Percentiles rank a stretch among this genome's conserved stretches.
Evolutionary conservation across 2,888 invertebrate genomes (phyloP).

Genomic region (Steromphala cineraria): DNA sequence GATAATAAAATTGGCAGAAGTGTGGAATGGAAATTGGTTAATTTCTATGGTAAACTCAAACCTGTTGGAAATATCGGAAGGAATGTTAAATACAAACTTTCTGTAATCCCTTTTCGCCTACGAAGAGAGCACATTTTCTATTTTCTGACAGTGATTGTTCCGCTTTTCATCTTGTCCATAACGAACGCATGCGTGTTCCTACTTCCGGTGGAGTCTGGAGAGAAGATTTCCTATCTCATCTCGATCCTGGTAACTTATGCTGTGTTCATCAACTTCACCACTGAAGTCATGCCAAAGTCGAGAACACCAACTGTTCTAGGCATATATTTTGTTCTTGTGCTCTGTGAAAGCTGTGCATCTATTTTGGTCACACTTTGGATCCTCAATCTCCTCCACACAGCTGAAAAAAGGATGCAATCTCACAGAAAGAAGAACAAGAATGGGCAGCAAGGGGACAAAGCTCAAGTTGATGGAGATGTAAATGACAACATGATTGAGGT

Average conservation of each 20-base stretch:
- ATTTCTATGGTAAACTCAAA: not conserved
- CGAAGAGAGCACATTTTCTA: not conserved
- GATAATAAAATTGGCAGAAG: not conserved
- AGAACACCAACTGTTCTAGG: not conserved
- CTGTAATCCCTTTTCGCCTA: not conserved
- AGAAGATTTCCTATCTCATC: slow-evolving; percentile 23
- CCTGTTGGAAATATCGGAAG: not conserved
- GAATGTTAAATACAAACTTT: no score
- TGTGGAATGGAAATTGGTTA: not conserved
- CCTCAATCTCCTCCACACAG: slow-evolving; percentile 25
- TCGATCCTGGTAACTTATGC: slow-evolving; percentile 24
- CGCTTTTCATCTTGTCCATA: not conserved
- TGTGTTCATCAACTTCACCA: slow-evolving; percentile 20
- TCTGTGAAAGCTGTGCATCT: not conserved
- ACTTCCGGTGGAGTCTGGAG: not conserved
- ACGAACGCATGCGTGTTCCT: slow-evolving; percentile 13
- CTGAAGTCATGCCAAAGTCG: slow-evolving; percentile 21
- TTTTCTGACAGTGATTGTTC: not conserved
- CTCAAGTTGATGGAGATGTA: no score
- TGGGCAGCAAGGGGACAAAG: no score
- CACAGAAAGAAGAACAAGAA: no score
- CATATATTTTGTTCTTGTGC: not conserved
- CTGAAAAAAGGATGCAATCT: no score
- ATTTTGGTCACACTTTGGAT: not conserved
- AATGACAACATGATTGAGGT: no score